These are phyloP conservation scores for Protomyctophum bolini DNA, from an alignment of 2,113 vertebrate species.

Conservation along the genomic window DNA sequence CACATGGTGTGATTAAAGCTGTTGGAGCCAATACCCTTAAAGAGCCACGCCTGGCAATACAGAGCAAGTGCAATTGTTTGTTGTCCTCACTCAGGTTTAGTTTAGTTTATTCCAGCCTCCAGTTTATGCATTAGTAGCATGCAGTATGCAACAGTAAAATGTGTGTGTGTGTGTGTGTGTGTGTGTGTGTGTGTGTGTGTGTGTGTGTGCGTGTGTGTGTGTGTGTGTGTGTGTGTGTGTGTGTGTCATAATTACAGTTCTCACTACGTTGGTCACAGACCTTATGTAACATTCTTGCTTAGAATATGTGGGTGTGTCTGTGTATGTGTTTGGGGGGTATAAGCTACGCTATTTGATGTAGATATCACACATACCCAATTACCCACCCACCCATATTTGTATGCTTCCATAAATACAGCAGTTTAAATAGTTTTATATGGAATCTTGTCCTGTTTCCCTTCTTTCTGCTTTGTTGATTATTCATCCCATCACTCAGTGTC, in stretches of 20 bases:
- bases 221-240: too few species aligned
- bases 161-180: neutral
- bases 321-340: neutral
- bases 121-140: slow-evolving; percentile 25
- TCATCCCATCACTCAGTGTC: slow-evolving; percentile 27
- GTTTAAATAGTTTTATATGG: neutral
- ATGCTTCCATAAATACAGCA: neutral
- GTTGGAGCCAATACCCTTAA: neutral
- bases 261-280: neutral
- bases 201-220: slow-evolving; percentile 13
- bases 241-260: neutral
- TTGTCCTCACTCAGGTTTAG: slow-evolving; percentile 41
- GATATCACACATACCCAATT: slow-evolving; percentile 14
- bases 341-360: neutral
- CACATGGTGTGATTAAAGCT: slow-evolving; percentile 5
- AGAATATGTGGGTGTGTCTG: neutral
- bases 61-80: slow-evolving; percentile 23
- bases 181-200: neutral
- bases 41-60: slow-evolving; percentile 7
- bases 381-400: neutral
- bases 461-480: slow-evolving; percentile 44
- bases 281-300: neutral
- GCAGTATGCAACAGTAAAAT: neutral
- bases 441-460: slow-evolving; percentile 8
- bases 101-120: slow-evolving; percentile 39